Evolutionary conservation across 2,113 vertebrate genomes (phyloP), one percentile per base, ranked within the genome.

Genomic region (Pandion haliaetus): DNA sequence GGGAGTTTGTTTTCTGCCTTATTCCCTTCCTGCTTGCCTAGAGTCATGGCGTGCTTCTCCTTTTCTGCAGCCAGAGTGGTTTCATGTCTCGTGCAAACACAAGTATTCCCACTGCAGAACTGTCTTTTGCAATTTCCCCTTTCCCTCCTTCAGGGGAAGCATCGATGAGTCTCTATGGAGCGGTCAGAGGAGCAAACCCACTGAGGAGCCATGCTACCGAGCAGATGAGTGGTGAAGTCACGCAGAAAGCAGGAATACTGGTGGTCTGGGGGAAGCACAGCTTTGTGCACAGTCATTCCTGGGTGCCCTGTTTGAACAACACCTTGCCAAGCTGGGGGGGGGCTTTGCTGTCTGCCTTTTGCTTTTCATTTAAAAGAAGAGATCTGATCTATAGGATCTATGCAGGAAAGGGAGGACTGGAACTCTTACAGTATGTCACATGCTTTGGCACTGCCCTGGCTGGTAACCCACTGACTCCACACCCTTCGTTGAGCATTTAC

Each of bases 81-180:
- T 90, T 84, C 31, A 5, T 5, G 18, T 95, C 91, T 96, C 5
- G 0, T 76, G 86, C 36, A 84, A 86, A 65, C 18, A 9, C 24
- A 67, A 91, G 31, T 40, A 72, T 89, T 95, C 70, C 73, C 69
- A 62, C 17, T 69, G 65, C n/a, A 91, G 52, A 76, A 32, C 23
- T 49, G 61, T 42, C 72, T 91, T 78, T 63, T 79, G 91, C 86
- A 93, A 84, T 82, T 91, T 97, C 86, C 83, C 49, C 44, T 95
- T 95, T 93, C 42, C 28, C 47, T 52, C 3, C 40, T 83, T 93
- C 36, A 29, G 44, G 57, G 77, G 88, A 97, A 96, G 59, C 69
- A 36, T 4, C 3, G 1, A 4, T 55, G 76, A 32, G 45, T 59
- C 50, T 55, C 45, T 61, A 81, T 55, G 61, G 58, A 61, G 74